These are phyloP conservation scores for Mormyrus iriodes DNA, from an alignment of 2,113 vertebrate species.

Conservation along the genomic window DNA sequence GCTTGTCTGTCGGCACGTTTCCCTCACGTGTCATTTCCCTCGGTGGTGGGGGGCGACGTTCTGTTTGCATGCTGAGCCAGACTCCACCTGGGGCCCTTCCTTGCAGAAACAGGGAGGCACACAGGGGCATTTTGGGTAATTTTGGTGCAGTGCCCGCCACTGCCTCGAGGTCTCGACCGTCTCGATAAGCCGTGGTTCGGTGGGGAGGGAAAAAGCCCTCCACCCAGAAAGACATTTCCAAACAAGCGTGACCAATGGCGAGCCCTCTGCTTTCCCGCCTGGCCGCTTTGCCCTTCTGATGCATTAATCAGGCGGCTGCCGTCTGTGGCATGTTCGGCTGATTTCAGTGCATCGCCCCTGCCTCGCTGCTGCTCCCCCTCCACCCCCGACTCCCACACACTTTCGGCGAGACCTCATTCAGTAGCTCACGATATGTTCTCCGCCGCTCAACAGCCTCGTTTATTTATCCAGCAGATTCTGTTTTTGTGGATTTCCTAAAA, in stretches of 20 bases:
- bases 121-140: neutral
- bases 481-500: slow-evolving; percentile 32
- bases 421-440: slow-evolving; percentile 37
- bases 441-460: slow-evolving; percentile 28
- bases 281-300: slow-evolving; percentile 49
- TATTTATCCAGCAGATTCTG: slow-evolving; percentile 44
- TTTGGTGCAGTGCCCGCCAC: neutral
- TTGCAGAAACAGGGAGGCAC: neutral
- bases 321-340: slow-evolving; percentile 43
- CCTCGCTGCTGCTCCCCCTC: slow-evolving; percentile 7
- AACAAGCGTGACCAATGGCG: slow-evolving; percentile 40
- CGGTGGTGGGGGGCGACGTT: neutral
- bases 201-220: neutral
- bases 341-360: slow-evolving; percentile 33
- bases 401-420: slow-evolving; percentile 31
- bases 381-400: slow-evolving; percentile 25
- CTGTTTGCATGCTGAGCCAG: neutral
- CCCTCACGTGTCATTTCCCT: neutral
- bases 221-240: slow-evolving; percentile 55
- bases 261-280: slow-evolving; percentile 32
- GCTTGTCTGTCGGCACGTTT: neutral
- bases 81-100: neutral
- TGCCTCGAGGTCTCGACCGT: no score
- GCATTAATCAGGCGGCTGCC: slow-evolving; percentile 56
- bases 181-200: no score